These are phyloP conservation scores for Diploptera punctata DNA, from an alignment of 2,888 invertebrate species.

Conservation along the genomic window DNA sequence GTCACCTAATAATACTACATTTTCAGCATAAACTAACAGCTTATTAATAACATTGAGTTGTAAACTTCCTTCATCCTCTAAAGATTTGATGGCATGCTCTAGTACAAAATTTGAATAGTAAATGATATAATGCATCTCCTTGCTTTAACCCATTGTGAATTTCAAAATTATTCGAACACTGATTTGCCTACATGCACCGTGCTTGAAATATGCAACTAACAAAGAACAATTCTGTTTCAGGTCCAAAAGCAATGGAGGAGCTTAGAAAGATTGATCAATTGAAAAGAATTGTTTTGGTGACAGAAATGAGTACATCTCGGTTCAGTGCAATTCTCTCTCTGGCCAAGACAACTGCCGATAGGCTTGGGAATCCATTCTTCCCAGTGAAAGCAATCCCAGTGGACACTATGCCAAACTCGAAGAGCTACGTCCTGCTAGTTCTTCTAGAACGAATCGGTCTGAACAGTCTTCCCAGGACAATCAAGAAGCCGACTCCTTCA, in stretches of 20 bases:
- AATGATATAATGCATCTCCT: too few species aligned
- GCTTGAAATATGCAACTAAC: too few species aligned
- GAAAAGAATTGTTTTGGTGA: conserved; percentile 1
- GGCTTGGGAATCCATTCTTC: conserved; percentile 15
- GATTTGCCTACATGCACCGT: too few species aligned
- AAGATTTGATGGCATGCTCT: too few species aligned
- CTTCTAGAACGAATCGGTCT: conserved; percentile 2
- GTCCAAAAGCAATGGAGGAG: conserved; percentile 4
- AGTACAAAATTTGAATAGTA: too few species aligned
- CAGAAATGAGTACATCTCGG: not conserved
- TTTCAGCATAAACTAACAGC: too few species aligned
- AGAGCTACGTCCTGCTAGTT: not conserved
- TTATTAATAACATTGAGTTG: too few species aligned
- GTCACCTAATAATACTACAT: too few species aligned
- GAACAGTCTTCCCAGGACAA: not conserved
- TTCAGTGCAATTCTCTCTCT: not conserved
- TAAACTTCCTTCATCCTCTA: too few species aligned
- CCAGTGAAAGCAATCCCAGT: conserved; percentile 6
- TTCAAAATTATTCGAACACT: too few species aligned
- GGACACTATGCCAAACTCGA: conserved; percentile 5
- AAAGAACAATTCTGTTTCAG: too few species aligned
- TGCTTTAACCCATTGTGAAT: too few species aligned
- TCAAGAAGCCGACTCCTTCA: not conserved
- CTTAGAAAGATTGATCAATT: not conserved
- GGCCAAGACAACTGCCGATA: not conserved